phyloP scores from a whole-genome alignment of 2,888 invertebrate genomes.

The Dryococelus australis region DNA sequence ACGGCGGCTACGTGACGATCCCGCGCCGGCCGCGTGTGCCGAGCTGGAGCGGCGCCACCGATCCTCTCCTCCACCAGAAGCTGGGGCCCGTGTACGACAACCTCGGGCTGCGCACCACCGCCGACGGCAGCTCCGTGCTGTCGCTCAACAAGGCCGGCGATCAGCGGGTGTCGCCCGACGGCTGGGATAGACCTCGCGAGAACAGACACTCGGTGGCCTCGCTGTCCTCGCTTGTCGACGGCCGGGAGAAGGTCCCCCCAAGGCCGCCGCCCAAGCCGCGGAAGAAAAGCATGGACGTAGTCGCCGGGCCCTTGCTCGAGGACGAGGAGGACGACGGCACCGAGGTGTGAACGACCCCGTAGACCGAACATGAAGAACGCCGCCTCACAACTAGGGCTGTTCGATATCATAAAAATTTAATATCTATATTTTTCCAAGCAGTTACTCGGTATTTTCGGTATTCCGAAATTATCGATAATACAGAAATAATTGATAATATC shows the following conservation, averaged over 20 bases:
- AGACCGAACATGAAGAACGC: no score
- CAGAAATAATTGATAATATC: no score
- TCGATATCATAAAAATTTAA: no score
- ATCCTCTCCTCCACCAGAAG: slow-evolving; percentile 57
- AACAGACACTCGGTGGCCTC: slow-evolving; percentile 62
- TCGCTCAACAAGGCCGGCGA: slow-evolving; percentile 76
- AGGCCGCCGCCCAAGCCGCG: slow-evolving; percentile 85
- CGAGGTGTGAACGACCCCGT: slow-evolving; percentile 64
- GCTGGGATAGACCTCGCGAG: slow-evolving; percentile 59
- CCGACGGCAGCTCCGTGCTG: slow-evolving; percentile 80
- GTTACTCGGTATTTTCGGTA: no score
- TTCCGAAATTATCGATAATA: no score
- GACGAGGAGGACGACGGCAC: slow-evolving; percentile 90
- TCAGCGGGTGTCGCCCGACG: slow-evolving; percentile 36
- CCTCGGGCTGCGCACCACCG: slow-evolving; percentile 83
- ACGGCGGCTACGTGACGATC: slow-evolving; percentile 87
- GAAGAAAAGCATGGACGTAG: slow-evolving; percentile 72
- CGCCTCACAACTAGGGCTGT: no score
- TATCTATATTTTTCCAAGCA: no score
- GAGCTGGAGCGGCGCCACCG: slow-evolving; percentile 75
- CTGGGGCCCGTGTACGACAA: slow-evolving; percentile 86
- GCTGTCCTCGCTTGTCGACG: neutral
- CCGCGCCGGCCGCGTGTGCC: slow-evolving; percentile 83
- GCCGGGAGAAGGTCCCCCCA: slow-evolving; percentile 74
- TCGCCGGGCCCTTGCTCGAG: slow-evolving; percentile 76